These are phyloP conservation scores for Manduca sexta DNA, from an alignment of 1,140 invertebrate genomes.

Conservation along the genomic window DNA sequence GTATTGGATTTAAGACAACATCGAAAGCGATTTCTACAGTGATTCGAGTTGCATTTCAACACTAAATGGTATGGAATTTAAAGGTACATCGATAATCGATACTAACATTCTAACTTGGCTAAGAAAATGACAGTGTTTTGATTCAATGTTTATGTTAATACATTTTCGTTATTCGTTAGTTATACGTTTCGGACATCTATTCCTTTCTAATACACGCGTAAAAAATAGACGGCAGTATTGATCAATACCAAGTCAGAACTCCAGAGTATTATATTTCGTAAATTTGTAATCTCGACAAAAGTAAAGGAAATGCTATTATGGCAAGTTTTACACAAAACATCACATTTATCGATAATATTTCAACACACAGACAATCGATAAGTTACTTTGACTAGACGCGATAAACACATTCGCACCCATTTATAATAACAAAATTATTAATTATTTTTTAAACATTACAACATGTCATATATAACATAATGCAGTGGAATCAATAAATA, in stretches of 20 bases:
- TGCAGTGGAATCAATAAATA: not conserved
- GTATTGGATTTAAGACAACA: slow-evolving; percentile 41
- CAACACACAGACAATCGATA: not conserved
- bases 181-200: not conserved
- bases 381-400: slow-evolving; percentile 2
- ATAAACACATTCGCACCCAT: not conserved
- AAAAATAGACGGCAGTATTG: not conserved
- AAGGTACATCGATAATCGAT: not conserved
- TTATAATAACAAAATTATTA: not conserved
- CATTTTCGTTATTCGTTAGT: too few species aligned
- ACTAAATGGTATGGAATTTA: slow-evolving; percentile 16
- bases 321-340: not conserved
- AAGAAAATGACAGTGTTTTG: too few species aligned
- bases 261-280: too few species aligned
- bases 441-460: not conserved
- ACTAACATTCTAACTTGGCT: too few species aligned
- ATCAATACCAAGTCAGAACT: not conserved
- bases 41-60: slow-evolving; percentile 31
- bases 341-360: not conserved
- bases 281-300: too few species aligned
- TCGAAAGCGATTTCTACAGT: slow-evolving; percentile 47
- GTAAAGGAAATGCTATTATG: not conserved
- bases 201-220: slow-evolving; percentile 1
- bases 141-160: too few species aligned
- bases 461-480: too few species aligned